A percentile compares a stretch with the other conserved stretches of the same genome.
Conservation (phyloP, 2,888 invertebrate species). For the Nezara viridula region DNA sequence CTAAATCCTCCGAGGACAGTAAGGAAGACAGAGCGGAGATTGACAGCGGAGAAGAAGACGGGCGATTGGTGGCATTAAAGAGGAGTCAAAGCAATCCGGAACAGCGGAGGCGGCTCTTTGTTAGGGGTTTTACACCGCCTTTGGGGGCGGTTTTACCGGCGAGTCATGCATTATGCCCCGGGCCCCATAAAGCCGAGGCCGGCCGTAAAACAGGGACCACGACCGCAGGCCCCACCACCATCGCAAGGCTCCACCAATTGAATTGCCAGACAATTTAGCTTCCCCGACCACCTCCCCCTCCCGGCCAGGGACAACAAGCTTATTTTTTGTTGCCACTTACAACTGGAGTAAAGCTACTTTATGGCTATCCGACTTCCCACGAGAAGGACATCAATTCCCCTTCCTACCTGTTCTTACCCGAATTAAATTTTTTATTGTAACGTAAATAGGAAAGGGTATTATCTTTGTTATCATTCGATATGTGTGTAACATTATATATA, state of each 20-base stretch:
- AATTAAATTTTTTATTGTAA: neutral
- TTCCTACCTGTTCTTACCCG: neutral
- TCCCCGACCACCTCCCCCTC: constrained; percentile 30
- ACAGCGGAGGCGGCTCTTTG: neutral
- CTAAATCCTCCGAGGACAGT: neutral
- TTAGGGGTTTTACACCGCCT: constrained; percentile 53
- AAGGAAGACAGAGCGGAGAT: constrained; percentile 39
- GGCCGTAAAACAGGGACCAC: constrained; percentile 51
- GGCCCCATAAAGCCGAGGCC: constrained; percentile 2
- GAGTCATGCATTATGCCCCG: constrained; percentile 54
- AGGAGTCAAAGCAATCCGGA: constrained; percentile 54
- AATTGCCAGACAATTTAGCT: constrained; percentile 58
- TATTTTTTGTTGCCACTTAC: constrained; percentile 54
- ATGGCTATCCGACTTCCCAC: neutral
- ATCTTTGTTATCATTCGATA: neutral
- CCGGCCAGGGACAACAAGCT: constrained; percentile 29
- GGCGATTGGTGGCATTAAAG: constrained; percentile 54
- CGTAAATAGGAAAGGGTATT: neutral
- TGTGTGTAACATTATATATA: neutral
- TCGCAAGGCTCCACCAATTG: constrained; percentile 30
- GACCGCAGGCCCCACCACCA: constrained; percentile 39
- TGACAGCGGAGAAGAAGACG: constrained; percentile 17
- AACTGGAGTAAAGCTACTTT: constrained; percentile 44
- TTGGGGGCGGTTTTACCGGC: constrained; percentile 55
- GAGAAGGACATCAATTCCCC: neutral